Base-by-base conservation (phyloP, 2,888 invertebrate species). In the Uropetala carovei region DNA sequence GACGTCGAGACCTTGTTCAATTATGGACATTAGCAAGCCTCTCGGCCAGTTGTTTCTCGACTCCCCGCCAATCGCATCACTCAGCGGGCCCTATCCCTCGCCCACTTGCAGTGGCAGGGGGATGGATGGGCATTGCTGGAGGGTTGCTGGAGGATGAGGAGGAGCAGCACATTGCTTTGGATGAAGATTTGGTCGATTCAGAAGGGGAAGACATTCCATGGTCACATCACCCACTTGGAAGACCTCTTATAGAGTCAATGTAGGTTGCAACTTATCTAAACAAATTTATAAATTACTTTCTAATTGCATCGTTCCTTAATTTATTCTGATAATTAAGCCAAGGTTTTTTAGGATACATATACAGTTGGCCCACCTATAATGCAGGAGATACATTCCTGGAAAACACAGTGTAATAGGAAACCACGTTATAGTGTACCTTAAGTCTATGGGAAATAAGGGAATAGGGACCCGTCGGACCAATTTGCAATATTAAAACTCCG, bases 21-120 rank as follows among this genome's bases (percentile, higher is more conserved):
- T 97, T 98, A 82, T 99, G 99, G 99, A 97, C 97, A 59, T 95
- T 99, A 93, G 98, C 98, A 1, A 97, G 97, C 93, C 95, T 98
- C 92, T 97, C 98, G 59, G 94, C 95, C 92, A 94, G 94, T 93
- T 94, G 94, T 56, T 93, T 93, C n/a, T 93, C 95, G 92, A 94
- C 94, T 93, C 94, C 94, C 0, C 93, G 93, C 81, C 91, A 85
- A 56, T 27, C 95, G 95, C 43, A 94, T 94, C 96, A 97, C 14
- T 95, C 95, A 0, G n/a, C 43, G 43, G 43, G 64, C 64, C 30
- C 60, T 59, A 43, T n/a, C 9, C 43, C 64, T 60, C 64, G 89
- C 64, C 16, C 89, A 68, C 43, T 89, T 43, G 30, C 89, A 43
- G 64, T 43, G 22, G 89, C 64, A 43, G 89, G 89, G 43, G 64